Conservation (phyloP, 2,888 invertebrate genomes). For the Drosophila percnosoma region DNA sequence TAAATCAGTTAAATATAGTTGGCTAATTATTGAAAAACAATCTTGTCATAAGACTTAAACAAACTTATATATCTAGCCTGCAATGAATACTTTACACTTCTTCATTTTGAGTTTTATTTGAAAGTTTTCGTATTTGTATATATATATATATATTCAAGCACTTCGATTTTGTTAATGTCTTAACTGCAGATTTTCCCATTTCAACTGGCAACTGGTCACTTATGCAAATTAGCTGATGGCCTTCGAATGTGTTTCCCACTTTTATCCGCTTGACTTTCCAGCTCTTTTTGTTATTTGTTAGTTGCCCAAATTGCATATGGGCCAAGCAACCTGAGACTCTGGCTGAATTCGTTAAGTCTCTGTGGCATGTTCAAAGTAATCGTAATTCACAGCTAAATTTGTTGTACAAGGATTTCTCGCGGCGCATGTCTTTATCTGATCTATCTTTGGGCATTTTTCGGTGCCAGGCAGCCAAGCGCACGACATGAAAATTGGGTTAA, state of each 20-base stretch:
- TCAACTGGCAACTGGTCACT: conserved; percentile 43
- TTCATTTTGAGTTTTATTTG: neutral
- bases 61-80: neutral
- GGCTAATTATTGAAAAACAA: neutral
- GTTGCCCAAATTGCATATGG: conserved; percentile 32
- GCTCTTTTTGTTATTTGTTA: conserved; percentile 20
- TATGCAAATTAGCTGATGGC: conserved; percentile 62
- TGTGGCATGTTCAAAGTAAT: conserved; percentile 32
- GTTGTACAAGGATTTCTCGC: conserved; percentile 38
- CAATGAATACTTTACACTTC: neutral
- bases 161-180: conserved; percentile 14
- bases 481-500: conserved; percentile 73
- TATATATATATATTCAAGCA: neutral
- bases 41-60: neutral
- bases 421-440: conserved; percentile 50
- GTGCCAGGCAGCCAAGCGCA: conserved; percentile 39
- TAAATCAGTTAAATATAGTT: neutral
- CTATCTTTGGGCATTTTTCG: conserved; percentile 13
- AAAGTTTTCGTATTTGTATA: neutral
- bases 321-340: conserved; percentile 10
- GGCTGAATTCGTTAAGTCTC: conserved; percentile 40
- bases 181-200: conserved; percentile 20
- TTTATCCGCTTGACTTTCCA: conserved; percentile 38
- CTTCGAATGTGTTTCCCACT: conserved; percentile 18
- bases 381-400: conserved; percentile 61